Base-by-base conservation (phyloP, 2,888 invertebrate genomes). In the Protula sp. region DNA sequence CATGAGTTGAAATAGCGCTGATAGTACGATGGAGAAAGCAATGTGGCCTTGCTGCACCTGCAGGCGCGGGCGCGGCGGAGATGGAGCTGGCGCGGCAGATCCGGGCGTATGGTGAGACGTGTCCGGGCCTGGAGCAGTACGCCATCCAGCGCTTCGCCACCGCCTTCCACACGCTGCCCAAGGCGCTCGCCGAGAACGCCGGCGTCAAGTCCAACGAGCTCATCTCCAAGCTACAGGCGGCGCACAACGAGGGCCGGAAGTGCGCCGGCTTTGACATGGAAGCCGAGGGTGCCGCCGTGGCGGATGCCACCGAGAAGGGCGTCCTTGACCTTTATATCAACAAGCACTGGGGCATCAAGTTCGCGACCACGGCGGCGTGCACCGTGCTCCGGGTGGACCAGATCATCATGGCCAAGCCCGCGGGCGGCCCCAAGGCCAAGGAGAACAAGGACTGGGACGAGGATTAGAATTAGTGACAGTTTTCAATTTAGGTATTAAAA, bases 331-430 rank as follows among this genome's bases (percentile, higher is more conserved):
- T 92, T 60, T 95, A 87, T 79, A 79, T 89, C 51, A 86, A 89
- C 29, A 99, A 99, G 81, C 85, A 87, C 76, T 98, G 97, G 94
- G 97, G 89, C 2, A 83, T 99, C 58, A 94, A 95, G 80, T 94
- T 98, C 83, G 95, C 98, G 0, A 91, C 93, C 0, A 88, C 90
- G 64, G 94, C 94, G 1, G 94, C 97, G 14, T 87, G 89, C 63
- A 95, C 95, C 0, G 90, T 97, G 68, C 85, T 98, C 30, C 89
- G 90, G 80, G 92, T 98, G 29, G 94, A 97, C 83, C 94, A 97
- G 82, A 97, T 98, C 70, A 97, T 98, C 68, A 95, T 97, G 95
- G 94, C 97, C 0, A 97, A 97, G 83, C 86, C 90, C 72, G 94
- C 95, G 22, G 97, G 97, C 52, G 97, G 97, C 51, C 95, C 95